Evolutionary conservation across 30 jellyfish, hydroid and myxozoan genomes (phyloP).

Genomic region (Pelagia noctiluca): DNA sequence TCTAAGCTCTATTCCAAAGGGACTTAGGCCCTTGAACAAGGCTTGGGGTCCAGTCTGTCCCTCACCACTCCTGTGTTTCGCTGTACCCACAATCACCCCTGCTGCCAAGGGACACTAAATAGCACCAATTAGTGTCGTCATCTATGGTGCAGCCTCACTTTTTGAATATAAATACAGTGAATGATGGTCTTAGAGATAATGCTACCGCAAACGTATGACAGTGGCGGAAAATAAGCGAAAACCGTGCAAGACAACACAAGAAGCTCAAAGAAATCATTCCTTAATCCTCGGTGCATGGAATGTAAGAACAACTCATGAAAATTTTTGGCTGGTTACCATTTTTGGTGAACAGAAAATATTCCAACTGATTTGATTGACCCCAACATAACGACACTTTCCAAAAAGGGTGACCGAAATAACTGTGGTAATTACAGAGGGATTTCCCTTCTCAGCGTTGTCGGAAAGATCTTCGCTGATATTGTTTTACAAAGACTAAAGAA

Average conservation of each 20-base stretch:
- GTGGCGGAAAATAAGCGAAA: slow-evolving; percentile 77
- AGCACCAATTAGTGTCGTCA: slow-evolving; percentile 73
- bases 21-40: too few species aligned
- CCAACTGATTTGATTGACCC: slow-evolving; percentile 67
- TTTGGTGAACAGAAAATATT: too few species aligned
- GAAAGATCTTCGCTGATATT: slow-evolving; percentile 62
- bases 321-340: too few species aligned
- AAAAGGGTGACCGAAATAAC: too few species aligned
- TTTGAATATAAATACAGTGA: slow-evolving; percentile 41
- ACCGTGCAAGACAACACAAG: slow-evolving; percentile 62
- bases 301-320: slow-evolving; percentile 56
- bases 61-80: too few species aligned
- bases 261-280: slow-evolving; percentile 32
- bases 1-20: too few species aligned
- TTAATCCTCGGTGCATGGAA: slow-evolving; percentile 59
- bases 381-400: slow-evolving; percentile 49
- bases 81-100: too few species aligned
- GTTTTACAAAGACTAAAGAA: slow-evolving; percentile 57
- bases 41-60: too few species aligned
- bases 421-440: slow-evolving; percentile 64
- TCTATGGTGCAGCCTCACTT: slow-evolving; percentile 69
- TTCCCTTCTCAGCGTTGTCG: slow-evolving; percentile 58
- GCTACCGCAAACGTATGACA: slow-evolving; percentile 68
- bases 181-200: slow-evolving; percentile 2
- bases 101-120: slow-evolving; percentile 77